Evolutionary conservation across 2,888 invertebrate genomes (phyloP).

Genomic region (Baccha elongata): DNA sequence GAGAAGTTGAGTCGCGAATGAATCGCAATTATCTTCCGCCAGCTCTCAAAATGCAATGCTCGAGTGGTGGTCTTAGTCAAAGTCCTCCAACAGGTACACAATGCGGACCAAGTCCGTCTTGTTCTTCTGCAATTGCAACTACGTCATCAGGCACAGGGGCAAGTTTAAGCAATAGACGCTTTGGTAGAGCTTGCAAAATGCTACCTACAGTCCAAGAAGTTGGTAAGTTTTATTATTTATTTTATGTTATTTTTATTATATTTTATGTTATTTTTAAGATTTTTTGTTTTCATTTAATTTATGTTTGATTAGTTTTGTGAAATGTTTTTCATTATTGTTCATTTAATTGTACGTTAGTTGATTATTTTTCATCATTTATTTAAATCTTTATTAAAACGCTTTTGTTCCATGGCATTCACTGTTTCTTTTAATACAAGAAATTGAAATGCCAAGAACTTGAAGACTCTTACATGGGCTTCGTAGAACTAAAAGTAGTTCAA

Average conservation of each 20-base stretch:
- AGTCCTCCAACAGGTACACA: slow-evolving; percentile 77
- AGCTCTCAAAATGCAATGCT: slow-evolving; percentile 84
- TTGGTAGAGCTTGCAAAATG: slow-evolving; percentile 81
- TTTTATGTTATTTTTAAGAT: slow-evolving; percentile 60
- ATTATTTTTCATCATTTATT: no score
- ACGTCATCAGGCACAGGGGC: slow-evolving; percentile 75
- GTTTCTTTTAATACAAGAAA: no score
- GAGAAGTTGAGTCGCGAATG: slow-evolving; percentile 95
- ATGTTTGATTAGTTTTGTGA: slow-evolving; percentile 42
- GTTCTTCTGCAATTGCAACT: slow-evolving; percentile 67
- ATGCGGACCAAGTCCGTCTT: slow-evolving; percentile 60
- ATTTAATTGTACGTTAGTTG: background rate
- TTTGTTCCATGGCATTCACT: no score
- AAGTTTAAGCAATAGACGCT: slow-evolving; percentile 78
- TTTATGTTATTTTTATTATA: slow-evolving; percentile 49
- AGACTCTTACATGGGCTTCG: no score
- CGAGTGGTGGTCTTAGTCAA: slow-evolving; percentile 78
- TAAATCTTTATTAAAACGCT: no score
- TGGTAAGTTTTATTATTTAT: slow-evolving; percentile 84
- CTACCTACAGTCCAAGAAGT: slow-evolving; percentile 89
- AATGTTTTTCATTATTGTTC: background rate
- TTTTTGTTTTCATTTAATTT: slow-evolving; percentile 30
- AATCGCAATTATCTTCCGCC: slow-evolving; percentile 91
- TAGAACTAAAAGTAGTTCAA: no score
- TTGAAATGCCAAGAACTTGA: no score